Evolutionary conservation across 2,113 vertebrate genomes (phyloP), one percentile per base, ranked within the genome.

Genomic region (Gavia stellata): DNA sequence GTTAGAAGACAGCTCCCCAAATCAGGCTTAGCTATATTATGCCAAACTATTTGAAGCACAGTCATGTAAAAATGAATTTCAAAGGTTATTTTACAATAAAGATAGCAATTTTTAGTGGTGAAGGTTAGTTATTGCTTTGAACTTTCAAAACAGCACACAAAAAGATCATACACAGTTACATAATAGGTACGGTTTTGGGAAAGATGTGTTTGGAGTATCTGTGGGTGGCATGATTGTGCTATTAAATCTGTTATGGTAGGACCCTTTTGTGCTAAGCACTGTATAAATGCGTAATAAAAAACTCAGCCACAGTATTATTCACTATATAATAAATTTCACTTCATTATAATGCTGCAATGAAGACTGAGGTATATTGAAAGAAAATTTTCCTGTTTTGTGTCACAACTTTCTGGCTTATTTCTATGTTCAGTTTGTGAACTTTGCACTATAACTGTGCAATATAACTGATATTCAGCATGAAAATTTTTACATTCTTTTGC

Each of bases 171-270:
- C 26, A 14, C 42, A 31, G 90, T 96, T 96, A 93, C 70, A 91
- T 96, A 94, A 96, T 78, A 75, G 83, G 66, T 63, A 80, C 62
- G 77, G 81, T 81, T 94, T 95, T 33, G 68, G 94, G 88, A 86
- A 62, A 86, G 84, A 91, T 65, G 91, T 91, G 74, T 72, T 94
- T 91, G 73, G 84, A 91, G 63, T 90, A 62, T 67, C 83, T 94
- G 81, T 95, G 95, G 89, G 86, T 94, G 90, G 86, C 72, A 71
- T n/a, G 82, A 78, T 84, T 82, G 82, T 95, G 61, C 93, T 94
- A 74, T 88, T 89, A 86, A 92, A 92, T 91, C 95, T 87, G 77
- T 70, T 95, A 83, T 33, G 83, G 88, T 84, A 74, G 65, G 92
- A 88, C 90, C 82, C 91, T 90, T 84, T 94, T 97, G 92, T 91